phyloP scores from a whole-genome alignment of 2,797 vertebrate species.

The Mus minutoides region DNA sequence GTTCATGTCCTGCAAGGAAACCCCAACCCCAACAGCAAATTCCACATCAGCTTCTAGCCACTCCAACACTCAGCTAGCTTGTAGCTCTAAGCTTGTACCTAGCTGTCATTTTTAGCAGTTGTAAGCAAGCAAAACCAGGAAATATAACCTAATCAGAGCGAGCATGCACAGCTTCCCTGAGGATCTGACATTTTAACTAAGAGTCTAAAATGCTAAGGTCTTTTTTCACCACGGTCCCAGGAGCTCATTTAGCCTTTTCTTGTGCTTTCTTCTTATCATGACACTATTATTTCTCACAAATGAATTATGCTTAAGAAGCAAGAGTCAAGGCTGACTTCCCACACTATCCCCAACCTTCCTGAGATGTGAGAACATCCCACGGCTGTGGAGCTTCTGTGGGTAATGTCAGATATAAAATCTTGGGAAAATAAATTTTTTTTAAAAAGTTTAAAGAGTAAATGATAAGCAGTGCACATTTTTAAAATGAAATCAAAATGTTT shows the following conservation, averaged over 20 bases:
- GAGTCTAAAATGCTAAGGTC: constrained; percentile 22
- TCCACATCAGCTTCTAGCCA: not conserved
- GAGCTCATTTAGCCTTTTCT: constrained; percentile 18
- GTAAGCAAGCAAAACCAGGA: not conserved
- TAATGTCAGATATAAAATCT: not conserved
- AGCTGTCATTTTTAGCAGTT: not conserved
- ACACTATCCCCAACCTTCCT: not conserved
- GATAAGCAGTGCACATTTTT: not conserved
- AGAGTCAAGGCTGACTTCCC: not conserved
- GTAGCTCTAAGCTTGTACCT: not conserved
- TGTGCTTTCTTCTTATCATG: constrained; percentile 9
- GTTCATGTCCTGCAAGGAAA: not conserved
- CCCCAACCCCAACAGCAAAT: not conserved
- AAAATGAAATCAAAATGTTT: not conserved
- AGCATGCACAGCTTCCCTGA: not conserved
- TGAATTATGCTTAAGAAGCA: constrained; percentile 15
- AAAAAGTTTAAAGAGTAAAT: not conserved
- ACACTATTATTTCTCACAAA: constrained; percentile 21
- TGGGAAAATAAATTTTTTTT: not conserved
- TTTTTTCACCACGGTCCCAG: not conserved
- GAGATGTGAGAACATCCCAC: not conserved
- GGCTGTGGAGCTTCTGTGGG: not conserved
- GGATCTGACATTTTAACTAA: constrained; percentile 41
- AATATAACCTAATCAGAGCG: not conserved
- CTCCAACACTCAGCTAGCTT: too few relatives aligned